Evolutionary conservation across 2,888 invertebrate species (phyloP), one percentile per base, ranked within the genome.

Genomic region (Phengaris arion): DNA sequence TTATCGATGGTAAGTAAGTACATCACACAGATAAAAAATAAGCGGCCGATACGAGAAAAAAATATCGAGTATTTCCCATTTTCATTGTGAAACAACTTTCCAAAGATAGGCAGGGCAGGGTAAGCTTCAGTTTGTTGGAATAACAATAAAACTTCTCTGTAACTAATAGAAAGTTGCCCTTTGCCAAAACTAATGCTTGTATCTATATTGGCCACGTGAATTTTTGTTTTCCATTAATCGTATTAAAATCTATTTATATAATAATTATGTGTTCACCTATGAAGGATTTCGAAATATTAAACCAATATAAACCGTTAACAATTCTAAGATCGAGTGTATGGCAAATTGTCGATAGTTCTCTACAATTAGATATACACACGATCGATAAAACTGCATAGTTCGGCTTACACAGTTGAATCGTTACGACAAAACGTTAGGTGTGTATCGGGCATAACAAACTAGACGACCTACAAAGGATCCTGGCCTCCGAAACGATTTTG

Each of bases 51-150:
- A 6, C 13, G 6, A 64, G 10, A 22, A 22, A 59, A 48, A 57
- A 59, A 59, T 22, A 64, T 64, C 35, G 64, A 64, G 64, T 13
- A 35, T 64, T 64, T 35, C 35, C 64, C 35, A 64, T 64, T 52
- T 52, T 52, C 12, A 52, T 10, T 64, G 35, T 64, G 64, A 64
- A 59, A 35, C 22, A 59, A 64, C 64, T 64, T 35, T 64, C 6
- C 64, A 64, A 64, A 64, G 64, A 64, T 64, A 64, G 35, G 35
- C 64, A 64, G 35, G 59, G 22, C 59, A 64, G 59, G 64, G 35
- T 35, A 64, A 45, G 45, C 64, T 13, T 45, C 12, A 45, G 64
- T 64, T 22, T 64, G 35, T 64, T 64, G 64, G 64, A 45, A 64
- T 64, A 64, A 64, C 64, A 64, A 64, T 45, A 64, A 64, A 45